Conservation (phyloP, 2,797 vertebrate species). For the Pantherophis vulpinus region DNA sequence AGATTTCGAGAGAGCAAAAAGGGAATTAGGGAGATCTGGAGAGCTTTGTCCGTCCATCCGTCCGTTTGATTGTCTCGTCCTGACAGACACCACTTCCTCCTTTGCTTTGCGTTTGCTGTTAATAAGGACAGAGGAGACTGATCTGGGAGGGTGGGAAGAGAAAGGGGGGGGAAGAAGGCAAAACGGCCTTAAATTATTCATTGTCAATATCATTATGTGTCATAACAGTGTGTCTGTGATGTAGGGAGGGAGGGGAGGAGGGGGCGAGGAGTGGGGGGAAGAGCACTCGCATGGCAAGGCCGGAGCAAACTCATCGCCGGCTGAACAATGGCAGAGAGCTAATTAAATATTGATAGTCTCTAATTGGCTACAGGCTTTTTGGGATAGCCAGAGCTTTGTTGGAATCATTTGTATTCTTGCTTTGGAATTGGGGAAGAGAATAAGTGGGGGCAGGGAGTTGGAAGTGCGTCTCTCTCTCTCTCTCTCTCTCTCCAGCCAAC, state of each 20-base stretch:
- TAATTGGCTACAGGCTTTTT: conserved; percentile 96
- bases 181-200: conserved; percentile 87
- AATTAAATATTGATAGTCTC: conserved; percentile 94
- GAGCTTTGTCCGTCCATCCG: background rate
- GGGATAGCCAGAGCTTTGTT: conserved; percentile 74
- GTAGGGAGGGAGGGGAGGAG: conserved; percentile 72
- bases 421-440: conserved; percentile 64
- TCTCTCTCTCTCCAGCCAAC: conserved; percentile 40
- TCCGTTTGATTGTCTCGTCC: background rate
- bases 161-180: conserved; percentile 41
- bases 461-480: too few species aligned
- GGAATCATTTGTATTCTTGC: conserved; percentile 75
- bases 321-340: conserved; percentile 72
- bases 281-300: conserved; percentile 66
- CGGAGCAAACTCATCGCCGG: conserved; percentile 61
- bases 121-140: conserved; percentile 57
- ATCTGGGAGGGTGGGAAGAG: conserved; percentile 26
- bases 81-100: conserved; percentile 11
- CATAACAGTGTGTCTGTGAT: conserved; percentile 90
- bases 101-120: conserved; percentile 66
- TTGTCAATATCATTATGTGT: conserved; percentile 97
- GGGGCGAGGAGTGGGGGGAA: conserved; percentile 77
- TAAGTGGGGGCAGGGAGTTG: conserved; percentile 11
- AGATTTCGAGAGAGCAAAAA: background rate
- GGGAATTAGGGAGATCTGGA: background rate